Evolutionary conservation across 2,113 vertebrate species (phyloP).

Genomic region (Chaetodon trifascialis): DNA sequence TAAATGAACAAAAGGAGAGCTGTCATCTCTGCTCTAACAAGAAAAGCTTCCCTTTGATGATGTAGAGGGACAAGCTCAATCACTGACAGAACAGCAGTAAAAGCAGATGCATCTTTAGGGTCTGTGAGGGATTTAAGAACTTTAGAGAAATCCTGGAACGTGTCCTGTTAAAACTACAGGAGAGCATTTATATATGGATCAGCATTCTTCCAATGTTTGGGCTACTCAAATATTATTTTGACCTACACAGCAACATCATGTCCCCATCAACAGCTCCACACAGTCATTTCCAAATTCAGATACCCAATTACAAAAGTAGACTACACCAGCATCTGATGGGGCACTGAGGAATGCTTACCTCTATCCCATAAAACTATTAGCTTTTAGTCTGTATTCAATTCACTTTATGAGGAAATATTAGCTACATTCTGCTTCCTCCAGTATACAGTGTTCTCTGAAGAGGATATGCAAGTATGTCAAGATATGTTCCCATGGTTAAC

Average conservation of each 20-base stretch:
- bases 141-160: conserved; percentile 61
- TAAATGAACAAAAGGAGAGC: neutral
- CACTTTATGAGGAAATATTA: conserved; percentile 8
- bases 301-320: conserved; percentile 8
- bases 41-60: conserved; percentile 35
- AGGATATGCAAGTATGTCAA: conserved; percentile 49
- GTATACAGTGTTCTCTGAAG: conserved; percentile 30
- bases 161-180: conserved; percentile 41
- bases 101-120: neutral
- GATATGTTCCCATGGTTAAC: conserved; percentile 36
- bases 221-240: neutral
- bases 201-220: conserved; percentile 5
- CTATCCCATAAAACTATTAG: neutral
- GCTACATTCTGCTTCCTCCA: conserved; percentile 31
- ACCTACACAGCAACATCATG: neutral
- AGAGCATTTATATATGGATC: conserved; percentile 9
- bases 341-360: neutral
- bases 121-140: conserved; percentile 19
- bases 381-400: conserved; percentile 33
- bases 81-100: neutral
- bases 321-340: neutral
- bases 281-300: conserved; percentile 12
- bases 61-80: conserved; percentile 11
- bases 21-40: neutral
- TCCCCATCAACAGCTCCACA: conserved; percentile 18